phyloP scores from a whole-genome alignment of 92 coral and sea anemone species.

The Micromussa lordhowensis region DNA sequence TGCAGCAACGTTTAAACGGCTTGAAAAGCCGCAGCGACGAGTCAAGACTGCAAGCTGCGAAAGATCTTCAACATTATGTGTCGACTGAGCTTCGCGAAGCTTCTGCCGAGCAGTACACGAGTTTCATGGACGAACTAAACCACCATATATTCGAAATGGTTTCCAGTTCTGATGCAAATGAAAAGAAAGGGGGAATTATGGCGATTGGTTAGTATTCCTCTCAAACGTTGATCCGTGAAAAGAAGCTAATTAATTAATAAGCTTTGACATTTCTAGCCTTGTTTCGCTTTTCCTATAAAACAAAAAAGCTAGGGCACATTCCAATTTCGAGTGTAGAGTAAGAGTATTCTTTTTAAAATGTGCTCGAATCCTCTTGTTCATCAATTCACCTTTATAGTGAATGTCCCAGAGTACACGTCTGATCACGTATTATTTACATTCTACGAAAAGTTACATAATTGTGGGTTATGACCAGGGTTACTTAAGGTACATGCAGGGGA shows the following conservation, averaged over 20 bases:
- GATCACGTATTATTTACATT: no score
- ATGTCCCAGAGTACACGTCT: neutral
- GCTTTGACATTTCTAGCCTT: neutral
- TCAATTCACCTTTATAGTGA: no score
- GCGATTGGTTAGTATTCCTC: slow-evolving; percentile 83
- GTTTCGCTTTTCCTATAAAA: no score
- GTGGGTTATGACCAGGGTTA: no score
- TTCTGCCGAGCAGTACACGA: slow-evolving; percentile 89
- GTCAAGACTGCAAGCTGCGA: slow-evolving; percentile 89
- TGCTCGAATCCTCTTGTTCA: neutral
- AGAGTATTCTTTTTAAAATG: neutral
- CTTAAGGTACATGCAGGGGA: no score
- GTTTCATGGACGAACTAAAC: slow-evolving; percentile 95
- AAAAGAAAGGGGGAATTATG: slow-evolving; percentile 98
- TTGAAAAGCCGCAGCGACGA: slow-evolving; percentile 97
- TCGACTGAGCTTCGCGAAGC: slow-evolving; percentile 99
- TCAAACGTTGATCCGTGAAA: no score
- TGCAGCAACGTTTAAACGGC: slow-evolving; percentile 92
- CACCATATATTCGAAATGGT: slow-evolving; percentile 98
- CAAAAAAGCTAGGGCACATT: no score
- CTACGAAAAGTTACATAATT: neutral
- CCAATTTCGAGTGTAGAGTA: neutral
- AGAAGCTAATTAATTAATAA: no score
- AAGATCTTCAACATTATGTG: slow-evolving; percentile 91
- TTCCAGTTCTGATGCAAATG: slow-evolving; percentile 97